phyloP scores from a whole-genome alignment of 2,797 vertebrate genomes.

The Gephyroberyx darwinii region DNA sequence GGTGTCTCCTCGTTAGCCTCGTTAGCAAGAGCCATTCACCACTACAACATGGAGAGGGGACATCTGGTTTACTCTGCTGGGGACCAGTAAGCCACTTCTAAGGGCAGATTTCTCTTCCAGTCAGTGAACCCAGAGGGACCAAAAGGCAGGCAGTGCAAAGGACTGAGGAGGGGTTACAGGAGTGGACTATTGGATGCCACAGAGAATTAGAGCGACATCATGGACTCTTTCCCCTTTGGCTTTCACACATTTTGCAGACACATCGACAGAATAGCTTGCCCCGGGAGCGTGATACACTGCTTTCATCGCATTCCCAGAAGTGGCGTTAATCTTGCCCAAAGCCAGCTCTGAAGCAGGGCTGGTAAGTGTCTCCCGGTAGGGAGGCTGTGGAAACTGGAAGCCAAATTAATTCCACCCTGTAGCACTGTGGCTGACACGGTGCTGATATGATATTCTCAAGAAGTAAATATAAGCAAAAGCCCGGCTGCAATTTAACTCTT shows the following conservation, averaged over 20 bases:
- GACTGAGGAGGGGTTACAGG: constrained; percentile 4
- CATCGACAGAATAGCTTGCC: constrained; percentile 45
- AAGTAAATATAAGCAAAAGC: constrained; percentile 37
- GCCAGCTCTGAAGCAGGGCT: constrained; percentile 53
- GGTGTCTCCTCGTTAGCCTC: constrained; percentile 60
- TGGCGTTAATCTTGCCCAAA: constrained; percentile 68
- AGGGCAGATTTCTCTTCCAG: constrained; percentile 40
- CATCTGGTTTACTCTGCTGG: constrained; percentile 57
- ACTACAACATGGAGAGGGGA: constrained; percentile 49
- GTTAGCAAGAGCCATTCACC: constrained; percentile 55
- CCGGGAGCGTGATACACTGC: constrained; percentile 45
- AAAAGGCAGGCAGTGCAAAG: not conserved
- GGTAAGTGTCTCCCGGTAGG: constrained; percentile 65
- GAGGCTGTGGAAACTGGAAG: constrained; percentile 52
- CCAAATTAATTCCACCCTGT: constrained; percentile 57
- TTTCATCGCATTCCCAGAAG: constrained; percentile 67
- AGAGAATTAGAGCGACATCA: constrained; percentile 40
- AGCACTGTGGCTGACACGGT: constrained; percentile 41
- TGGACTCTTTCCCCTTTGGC: constrained; percentile 27
- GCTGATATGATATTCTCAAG: constrained; percentile 42
- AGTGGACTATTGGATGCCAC: constrained; percentile 47
- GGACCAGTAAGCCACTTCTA: constrained; percentile 45
- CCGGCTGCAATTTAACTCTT: constrained; percentile 22
- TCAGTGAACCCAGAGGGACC: constrained; percentile 41
- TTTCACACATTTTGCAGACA: constrained; percentile 47